Evolutionary conservation across 2,888 invertebrate species (phyloP).

Genomic region (Pteria penguin): DNA sequence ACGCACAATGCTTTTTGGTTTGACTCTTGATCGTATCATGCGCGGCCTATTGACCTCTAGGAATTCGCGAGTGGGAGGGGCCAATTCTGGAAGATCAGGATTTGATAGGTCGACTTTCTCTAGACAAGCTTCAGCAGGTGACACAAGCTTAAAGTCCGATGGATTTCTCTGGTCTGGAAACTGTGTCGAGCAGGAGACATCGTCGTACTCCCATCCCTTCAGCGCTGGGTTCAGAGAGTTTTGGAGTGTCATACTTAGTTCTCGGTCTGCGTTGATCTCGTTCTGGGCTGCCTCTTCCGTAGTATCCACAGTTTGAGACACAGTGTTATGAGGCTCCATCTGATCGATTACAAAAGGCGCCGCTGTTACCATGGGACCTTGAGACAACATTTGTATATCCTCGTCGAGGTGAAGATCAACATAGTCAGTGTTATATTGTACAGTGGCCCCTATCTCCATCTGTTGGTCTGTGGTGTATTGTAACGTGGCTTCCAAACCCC

Average conservation of each 20-base stretch:
- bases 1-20: neutral
- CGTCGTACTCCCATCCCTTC: slow-evolving; percentile 36
- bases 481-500: neutral
- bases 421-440: slow-evolving; percentile 53
- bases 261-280: slow-evolving; percentile 66
- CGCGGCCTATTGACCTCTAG: slow-evolving; percentile 53
- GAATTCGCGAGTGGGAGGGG: slow-evolving; percentile 52
- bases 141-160: slow-evolving; percentile 25
- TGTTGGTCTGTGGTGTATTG: neutral
- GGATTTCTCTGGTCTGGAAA: neutral
- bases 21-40: neutral
- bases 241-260: slow-evolving; percentile 58
- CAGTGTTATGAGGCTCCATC: slow-evolving; percentile 38
- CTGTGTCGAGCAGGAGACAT: neutral
- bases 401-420: slow-evolving; percentile 52
- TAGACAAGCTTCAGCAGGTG: neutral
- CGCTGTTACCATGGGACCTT: slow-evolving; percentile 58
- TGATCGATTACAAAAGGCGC: slow-evolving; percentile 51
- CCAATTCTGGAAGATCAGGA: slow-evolving; percentile 36
- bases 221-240: slow-evolving; percentile 47
- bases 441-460: slow-evolving; percentile 43
- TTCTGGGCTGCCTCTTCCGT: slow-evolving; percentile 66
- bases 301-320: slow-evolving; percentile 55
- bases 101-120: slow-evolving; percentile 7
- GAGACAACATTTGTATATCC: slow-evolving; percentile 51